Evolutionary conservation across 2,113 vertebrate species (phyloP).

Genomic region (Corydoras maculifer): DNA sequence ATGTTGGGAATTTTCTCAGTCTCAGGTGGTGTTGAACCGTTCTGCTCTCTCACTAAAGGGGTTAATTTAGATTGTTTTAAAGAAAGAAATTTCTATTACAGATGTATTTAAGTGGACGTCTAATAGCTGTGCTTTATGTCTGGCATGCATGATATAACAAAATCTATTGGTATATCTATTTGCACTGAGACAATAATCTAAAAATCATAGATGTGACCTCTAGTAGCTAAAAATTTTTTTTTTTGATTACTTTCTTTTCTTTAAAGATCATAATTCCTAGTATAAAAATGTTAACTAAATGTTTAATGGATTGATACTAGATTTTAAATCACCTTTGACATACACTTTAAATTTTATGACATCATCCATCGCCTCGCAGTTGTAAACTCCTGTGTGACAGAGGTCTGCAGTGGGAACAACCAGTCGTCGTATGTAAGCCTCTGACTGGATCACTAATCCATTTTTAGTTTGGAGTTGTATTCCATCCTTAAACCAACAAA

Average conservation of each 20-base stretch:
- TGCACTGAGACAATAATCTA: no score
- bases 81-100: constrained; percentile 18
- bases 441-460: constrained; percentile 39
- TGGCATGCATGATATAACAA: constrained; percentile 17
- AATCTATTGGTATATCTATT: no score
- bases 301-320: constrained; percentile 29
- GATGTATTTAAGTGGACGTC: constrained; percentile 11
- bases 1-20: constrained; percentile 50
- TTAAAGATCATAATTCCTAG: no score
- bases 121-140: background rate
- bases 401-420: constrained; percentile 34
- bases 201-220: no score
- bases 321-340: constrained; percentile 65
- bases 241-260: no score
- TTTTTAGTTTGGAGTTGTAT: constrained; percentile 33
- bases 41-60: constrained; percentile 59
- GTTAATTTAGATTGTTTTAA: constrained; percentile 48
- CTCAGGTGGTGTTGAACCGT: constrained; percentile 55
- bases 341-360: constrained; percentile 55
- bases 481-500: constrained; percentile 47
- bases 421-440: constrained; percentile 35
- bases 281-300: background rate
- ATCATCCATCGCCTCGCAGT: constrained; percentile 44
- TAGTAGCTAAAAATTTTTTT: no score
- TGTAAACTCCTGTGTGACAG: constrained; percentile 40